These are phyloP conservation scores for Cheilosia urbana DNA, from an alignment of 2,888 invertebrate species.

Conservation along the genomic window DNA sequence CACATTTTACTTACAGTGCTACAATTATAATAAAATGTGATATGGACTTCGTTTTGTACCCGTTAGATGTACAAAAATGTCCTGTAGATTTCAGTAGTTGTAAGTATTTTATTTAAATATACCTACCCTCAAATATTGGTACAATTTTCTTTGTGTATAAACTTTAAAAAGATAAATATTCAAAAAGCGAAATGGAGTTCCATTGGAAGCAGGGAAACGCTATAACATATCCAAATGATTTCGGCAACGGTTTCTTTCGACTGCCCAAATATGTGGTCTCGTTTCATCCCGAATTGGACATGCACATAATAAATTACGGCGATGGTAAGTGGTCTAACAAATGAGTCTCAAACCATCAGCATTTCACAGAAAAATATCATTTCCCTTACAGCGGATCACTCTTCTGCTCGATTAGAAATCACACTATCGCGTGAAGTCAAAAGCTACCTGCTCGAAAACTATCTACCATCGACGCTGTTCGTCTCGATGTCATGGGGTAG, in stretches of 20 bases:
- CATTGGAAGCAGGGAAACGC: conserved; percentile 86
- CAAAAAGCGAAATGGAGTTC: conserved; percentile 86
- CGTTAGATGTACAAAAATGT: conserved; percentile 87
- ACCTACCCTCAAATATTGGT: not conserved
- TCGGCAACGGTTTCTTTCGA: conserved; percentile 85
- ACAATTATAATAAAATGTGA: conserved; percentile 88
- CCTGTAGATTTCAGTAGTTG: conserved; percentile 88
- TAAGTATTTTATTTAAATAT: conserved; percentile 83
- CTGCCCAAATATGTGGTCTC: conserved; percentile 88
- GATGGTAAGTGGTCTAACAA: conserved; percentile 84
- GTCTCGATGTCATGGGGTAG: conserved; percentile 89
- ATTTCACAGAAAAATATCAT: not conserved
- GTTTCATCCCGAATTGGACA: conserved; percentile 86
- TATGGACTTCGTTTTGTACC: conserved; percentile 88
- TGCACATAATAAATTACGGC: conserved; percentile 87
- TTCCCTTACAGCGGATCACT: conserved; percentile 85
- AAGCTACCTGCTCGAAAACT: conserved; percentile 87
- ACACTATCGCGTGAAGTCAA: conserved; percentile 86
- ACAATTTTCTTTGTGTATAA: too few relatives aligned
- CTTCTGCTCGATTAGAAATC: conserved; percentile 86
- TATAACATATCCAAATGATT: conserved; percentile 85
- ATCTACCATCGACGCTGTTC: conserved; percentile 87
- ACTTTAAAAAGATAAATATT: conserved; percentile 85
- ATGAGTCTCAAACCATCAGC: not conserved
- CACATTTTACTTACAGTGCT: conserved; percentile 83